Conservation (phyloP, 2,113 vertebrate genomes). For the Halichoerus grypus region DNA sequence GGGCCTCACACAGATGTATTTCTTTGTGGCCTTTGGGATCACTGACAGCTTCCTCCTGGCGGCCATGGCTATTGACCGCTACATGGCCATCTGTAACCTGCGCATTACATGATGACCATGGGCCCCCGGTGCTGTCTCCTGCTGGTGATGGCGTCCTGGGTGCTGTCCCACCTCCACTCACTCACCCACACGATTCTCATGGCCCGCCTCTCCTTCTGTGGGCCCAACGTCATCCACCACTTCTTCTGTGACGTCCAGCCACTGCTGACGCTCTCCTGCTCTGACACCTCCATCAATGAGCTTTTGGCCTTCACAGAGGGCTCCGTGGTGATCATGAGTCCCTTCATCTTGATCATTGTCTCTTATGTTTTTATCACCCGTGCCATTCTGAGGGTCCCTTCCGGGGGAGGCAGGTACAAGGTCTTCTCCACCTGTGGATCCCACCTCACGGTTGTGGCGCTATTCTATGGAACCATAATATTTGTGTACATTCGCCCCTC, state of each 20-base stretch:
- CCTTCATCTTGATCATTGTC: conserved; percentile 58
- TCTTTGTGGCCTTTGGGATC: conserved; percentile 68
- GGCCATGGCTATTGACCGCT: conserved; percentile 52
- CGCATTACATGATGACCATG: conserved; percentile 56
- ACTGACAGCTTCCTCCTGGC: conserved; percentile 63
- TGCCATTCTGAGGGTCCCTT: conserved; percentile 45
- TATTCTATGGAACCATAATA: conserved; percentile 23
- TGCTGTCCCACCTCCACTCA: not conserved
- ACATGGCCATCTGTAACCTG: conserved; percentile 62
- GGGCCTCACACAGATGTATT: conserved; percentile 79
- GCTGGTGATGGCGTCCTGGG: conserved; percentile 24
- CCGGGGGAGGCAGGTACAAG: conserved; percentile 31
- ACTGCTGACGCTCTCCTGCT: conserved; percentile 65
- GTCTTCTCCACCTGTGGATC: conserved; percentile 60
- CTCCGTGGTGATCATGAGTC: conserved; percentile 56
- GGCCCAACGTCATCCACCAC: not conserved
- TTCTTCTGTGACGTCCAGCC: not conserved
- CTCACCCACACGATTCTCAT: not conserved
- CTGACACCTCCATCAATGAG: conserved; percentile 50
- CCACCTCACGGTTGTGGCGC: not conserved
- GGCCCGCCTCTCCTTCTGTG: not conserved
- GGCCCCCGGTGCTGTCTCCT: not conserved
- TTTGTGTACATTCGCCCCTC: conserved; percentile 53
- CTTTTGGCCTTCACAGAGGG: conserved; percentile 47
- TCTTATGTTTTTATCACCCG: conserved; percentile 6